Evolutionary conservation across 2,797 vertebrate species (phyloP), one percentile per base, ranked within the genome.

Genomic region (Xerus rutilus): DNA sequence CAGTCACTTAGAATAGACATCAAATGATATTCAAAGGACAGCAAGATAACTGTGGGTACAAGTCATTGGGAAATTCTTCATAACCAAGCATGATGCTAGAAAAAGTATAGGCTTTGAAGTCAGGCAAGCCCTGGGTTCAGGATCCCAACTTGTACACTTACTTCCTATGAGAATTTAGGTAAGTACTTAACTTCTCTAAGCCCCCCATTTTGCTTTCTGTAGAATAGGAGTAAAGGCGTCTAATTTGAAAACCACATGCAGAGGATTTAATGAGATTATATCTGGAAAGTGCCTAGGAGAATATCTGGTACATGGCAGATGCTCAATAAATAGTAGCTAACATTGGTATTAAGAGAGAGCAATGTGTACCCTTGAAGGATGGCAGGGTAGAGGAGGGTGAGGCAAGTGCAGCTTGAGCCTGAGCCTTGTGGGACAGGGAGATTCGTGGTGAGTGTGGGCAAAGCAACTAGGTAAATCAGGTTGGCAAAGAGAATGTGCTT

Each of bases 41-140:
- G n/a, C 45, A 86, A 95, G n/a, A 47, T 82, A 88, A 74, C 14
- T 4, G 5, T 45, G 72, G 7, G 3, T 84, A 84, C 13, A 39
- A 86, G n/a, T 72, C 35, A 59, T 49, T 59, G 77, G 43, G 69
- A 86, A 79, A 83, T 52, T 78, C 59, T 92, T 93, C n/a, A 79
- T 0, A 2, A 59, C 28, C 72, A 86, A 78, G 25, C 9, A 84
- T 5, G 13, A 14, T 47, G 20, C 28, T 77, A 87, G 82, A 76
- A 83, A 67, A 78, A 84, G 52, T 45, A 45, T 7, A 89, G 70
- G 77, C 59, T 95, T 47, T 64, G 28, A 70, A 87, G 49, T 86
- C 49, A 89, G 59, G 21, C 5, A 69, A 45, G 10, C n/a, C 25
- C 45, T 45, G 9, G 7, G 5, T 65, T 47, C 47, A 62, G 59